Evolutionary conservation across 2,797 vertebrate species (phyloP).

Genomic region (Eurystomus glaucurus): DNA sequence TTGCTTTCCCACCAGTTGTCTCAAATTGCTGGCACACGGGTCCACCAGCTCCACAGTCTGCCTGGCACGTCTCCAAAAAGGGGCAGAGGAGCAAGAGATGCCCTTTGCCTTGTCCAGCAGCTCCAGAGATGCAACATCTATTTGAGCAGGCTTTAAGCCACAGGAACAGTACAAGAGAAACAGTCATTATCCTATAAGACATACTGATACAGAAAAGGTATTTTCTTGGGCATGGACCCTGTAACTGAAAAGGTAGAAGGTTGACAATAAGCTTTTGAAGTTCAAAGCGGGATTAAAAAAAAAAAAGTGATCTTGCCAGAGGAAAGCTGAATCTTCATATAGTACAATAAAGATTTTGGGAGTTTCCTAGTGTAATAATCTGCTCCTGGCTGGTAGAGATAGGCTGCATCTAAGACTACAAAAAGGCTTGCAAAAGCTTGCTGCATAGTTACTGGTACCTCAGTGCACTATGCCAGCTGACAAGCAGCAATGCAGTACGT

Average conservation of each 20-base stretch:
- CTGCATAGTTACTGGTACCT: background rate
- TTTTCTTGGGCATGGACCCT: background rate
- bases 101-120: background rate
- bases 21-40: background rate
- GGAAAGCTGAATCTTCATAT: background rate
- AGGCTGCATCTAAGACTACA: background rate
- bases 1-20: background rate
- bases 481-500: background rate
- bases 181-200: background rate
- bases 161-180: background rate
- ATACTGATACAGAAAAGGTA: background rate
- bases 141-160: background rate
- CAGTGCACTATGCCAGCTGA: background rate
- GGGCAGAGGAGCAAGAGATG: background rate
- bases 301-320: background rate
- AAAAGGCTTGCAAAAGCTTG: background rate
- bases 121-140: background rate
- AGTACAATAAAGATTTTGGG: background rate
- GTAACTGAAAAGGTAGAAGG: background rate
- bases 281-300: background rate
- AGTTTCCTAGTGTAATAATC: background rate
- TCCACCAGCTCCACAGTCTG: fast-evolving
- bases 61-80: background rate
- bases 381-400: background rate
- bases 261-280: background rate